Percentiles rank a stretch among this genome's conserved stretches.
phyloP scores from a whole-genome alignment of 2,113 vertebrate species.

The Gambusia affinis region DNA sequence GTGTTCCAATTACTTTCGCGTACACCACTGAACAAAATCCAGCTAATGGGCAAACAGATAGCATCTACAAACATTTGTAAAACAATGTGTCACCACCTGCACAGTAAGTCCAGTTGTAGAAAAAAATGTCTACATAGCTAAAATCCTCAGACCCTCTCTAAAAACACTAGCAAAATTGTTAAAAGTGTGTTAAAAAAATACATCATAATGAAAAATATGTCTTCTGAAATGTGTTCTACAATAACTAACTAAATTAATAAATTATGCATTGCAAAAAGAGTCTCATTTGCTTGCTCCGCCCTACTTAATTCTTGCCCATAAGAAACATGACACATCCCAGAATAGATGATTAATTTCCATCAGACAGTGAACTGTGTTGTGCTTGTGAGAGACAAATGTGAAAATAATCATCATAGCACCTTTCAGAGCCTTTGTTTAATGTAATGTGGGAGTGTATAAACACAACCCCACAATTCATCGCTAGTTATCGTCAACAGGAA shows the following conservation, averaged over 20 bases:
- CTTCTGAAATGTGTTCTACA: neutral
- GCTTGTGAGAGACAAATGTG: constrained; percentile 41
- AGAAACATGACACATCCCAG: constrained; percentile 58
- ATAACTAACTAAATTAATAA: neutral
- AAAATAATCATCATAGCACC: constrained; percentile 42
- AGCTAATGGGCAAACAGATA: too few species aligned
- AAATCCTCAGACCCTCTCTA: too few species aligned
- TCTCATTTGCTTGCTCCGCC: constrained; percentile 46
- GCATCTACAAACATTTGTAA: too few species aligned
- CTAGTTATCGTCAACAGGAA: constrained; percentile 28
- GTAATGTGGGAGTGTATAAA: constrained; percentile 57
- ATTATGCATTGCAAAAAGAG: constrained; percentile 11
- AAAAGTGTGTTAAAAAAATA: too few species aligned
- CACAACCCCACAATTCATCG: constrained; percentile 41
- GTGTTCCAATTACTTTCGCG: too few species aligned
- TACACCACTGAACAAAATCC: too few species aligned
- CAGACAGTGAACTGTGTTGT: constrained; percentile 42
- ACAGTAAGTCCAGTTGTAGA: too few species aligned
- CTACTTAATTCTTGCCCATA: constrained; percentile 57
- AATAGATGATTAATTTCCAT: constrained; percentile 62
- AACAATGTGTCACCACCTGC: too few species aligned
- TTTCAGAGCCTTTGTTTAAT: constrained; percentile 41
- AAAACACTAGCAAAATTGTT: too few species aligned
- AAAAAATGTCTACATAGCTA: too few species aligned
- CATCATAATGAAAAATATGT: too few species aligned